Evolutionary conservation across 2,888 invertebrate genomes (phyloP).

Genomic region (Cacoxenus indagator): DNA sequence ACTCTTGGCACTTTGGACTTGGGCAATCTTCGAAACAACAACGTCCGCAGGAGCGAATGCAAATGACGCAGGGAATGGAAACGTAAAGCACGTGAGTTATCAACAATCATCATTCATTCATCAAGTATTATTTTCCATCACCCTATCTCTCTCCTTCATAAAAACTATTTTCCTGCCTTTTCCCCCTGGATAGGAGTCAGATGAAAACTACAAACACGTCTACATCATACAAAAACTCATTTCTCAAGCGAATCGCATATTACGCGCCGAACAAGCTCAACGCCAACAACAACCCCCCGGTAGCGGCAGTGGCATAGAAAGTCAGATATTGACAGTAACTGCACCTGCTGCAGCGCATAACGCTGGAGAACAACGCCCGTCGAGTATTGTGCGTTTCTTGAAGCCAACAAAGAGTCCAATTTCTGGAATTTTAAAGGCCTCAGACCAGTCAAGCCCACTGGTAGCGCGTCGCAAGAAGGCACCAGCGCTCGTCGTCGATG

Average conservation of each 20-base stretch:
- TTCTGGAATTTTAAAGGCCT: constrained; percentile 24
- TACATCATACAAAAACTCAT: constrained; percentile 69
- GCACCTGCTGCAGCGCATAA: constrained; percentile 17
- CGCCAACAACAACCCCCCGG: constrained; percentile 30
- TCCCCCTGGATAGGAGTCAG: not conserved
- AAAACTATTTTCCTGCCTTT: not conserved
- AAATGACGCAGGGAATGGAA: constrained; percentile 18
- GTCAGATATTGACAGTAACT: constrained; percentile 23
- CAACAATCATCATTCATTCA: not conserved
- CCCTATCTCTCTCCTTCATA: too few relatives aligned
- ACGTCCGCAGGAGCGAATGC: constrained; percentile 1
- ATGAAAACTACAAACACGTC: constrained; percentile 55
- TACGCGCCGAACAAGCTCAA: constrained; percentile 59
- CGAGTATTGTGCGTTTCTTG: constrained; percentile 62
- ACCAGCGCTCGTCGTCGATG: constrained; percentile 56
- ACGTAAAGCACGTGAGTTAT: constrained; percentile 7
- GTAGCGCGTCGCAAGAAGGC: constrained; percentile 59
- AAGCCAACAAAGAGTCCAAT: constrained; percentile 53
- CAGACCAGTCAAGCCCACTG: constrained; percentile 39
- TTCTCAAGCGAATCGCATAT: constrained; percentile 69
- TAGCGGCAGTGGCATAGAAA: not conserved
- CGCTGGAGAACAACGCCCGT: constrained; percentile 32
- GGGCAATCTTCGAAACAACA: constrained; percentile 66
- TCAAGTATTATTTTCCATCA: not conserved
- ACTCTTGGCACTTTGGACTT: constrained; percentile 68